Evolutionary conservation across 1,140 invertebrate genomes (phyloP), one percentile per base, ranked within the genome.

Genomic region (Drosophila mojavensis): DNA sequence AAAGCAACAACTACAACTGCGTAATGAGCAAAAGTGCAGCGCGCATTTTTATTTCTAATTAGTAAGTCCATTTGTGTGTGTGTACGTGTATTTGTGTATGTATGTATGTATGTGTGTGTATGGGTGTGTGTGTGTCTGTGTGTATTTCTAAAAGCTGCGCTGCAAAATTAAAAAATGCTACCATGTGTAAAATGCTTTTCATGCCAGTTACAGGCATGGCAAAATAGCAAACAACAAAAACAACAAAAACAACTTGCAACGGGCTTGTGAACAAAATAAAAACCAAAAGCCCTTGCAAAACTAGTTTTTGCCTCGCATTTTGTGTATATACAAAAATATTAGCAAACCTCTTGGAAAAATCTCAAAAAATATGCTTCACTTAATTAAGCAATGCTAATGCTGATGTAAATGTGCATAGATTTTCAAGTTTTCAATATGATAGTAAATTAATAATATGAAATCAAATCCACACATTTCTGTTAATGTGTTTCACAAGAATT

Each of bases 121-220:
- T 48, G 54, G 55, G 54, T 39, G 45, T 43, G 11, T 54, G 24
- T 68, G 50, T 48, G 36, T 78, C 64, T 47, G 53, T 54, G 55
- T 41, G 67, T 71, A 90, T 90, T 90, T 84, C 79, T 90, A 77
- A 90, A 76, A 86, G 81, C 82, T 71, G 84, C 65, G 71, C 74
- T 74, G 89, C 72, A 91, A 86, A 91, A 91, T 91, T 91, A 91
- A 91, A 91, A 91, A 91, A 91, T 69, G 89, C 89, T 91, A 81
- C 84, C 89, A 91, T 91, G 89, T 91, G 89, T 91, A 85, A 91
- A 91, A 91, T 86, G 89, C 90, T 89, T 89, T 89, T 89, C 84
- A 89, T 88, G 84, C 74, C 74, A 75, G 78, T 83, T 70, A 78
- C 77, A 78, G 77, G 15, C 62, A 66, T 45, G 60, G 63, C 65